phyloP scores from a whole-genome alignment of 2,888 invertebrate species.

The Drosophila sordidapex region DNA sequence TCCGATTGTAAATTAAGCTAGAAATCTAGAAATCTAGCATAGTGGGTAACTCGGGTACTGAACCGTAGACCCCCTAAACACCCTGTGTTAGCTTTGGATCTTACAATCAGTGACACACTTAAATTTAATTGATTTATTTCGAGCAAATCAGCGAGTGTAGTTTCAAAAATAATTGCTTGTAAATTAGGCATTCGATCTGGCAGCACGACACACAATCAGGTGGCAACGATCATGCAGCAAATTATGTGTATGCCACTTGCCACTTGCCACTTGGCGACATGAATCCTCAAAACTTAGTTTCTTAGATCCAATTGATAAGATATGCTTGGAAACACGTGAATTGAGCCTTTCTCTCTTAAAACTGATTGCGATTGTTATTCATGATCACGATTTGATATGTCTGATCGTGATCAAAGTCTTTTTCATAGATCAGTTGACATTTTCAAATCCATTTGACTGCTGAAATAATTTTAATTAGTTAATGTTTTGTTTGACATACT shows the following conservation, averaged over 20 bases:
- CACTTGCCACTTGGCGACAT: constrained; percentile 12
- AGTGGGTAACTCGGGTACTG: constrained; percentile 5
- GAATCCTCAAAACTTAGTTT: constrained; percentile 3
- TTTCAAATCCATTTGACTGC: neutral
- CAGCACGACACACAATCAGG: constrained; percentile 41
- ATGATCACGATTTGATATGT: neutral
- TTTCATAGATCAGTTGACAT: neutral
- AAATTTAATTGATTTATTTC: constrained; percentile 81
- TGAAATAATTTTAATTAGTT: neutral
- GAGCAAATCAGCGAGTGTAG: constrained; percentile 72
- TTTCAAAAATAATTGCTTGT: constrained; percentile 79
- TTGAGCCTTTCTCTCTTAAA: neutral
- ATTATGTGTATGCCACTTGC: neutral
- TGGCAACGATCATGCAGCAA: constrained; percentile 28
- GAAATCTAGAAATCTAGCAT: constrained; percentile 27
- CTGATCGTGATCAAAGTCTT: neutral
- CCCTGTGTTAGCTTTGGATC: constrained; percentile 13
- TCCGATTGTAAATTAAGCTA: constrained; percentile 38
- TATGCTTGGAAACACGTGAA: neutral
- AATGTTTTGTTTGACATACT: neutral
- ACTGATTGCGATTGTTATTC: neutral
- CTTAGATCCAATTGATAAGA: constrained; percentile 8
- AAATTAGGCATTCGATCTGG: constrained; percentile 69
- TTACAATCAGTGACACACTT: constrained; percentile 75
- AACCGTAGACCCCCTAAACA: neutral